Conservation (phyloP, 2,113 vertebrate genomes). For the Trinectes maculatus region DNA sequence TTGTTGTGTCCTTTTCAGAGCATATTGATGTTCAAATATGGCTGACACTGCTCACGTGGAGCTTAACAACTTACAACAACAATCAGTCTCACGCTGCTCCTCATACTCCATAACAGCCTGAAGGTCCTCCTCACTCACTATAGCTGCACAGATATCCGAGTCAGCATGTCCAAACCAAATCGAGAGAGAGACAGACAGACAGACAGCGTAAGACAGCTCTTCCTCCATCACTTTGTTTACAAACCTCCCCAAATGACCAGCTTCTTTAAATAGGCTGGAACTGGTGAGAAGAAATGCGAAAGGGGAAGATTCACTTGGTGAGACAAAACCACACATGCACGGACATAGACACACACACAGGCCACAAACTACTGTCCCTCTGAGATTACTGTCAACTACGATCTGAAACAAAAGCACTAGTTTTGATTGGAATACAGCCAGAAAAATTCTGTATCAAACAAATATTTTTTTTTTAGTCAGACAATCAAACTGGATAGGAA, state of each 20-base stretch:
- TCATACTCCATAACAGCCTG: constrained; percentile 11
- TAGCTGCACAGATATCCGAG: constrained; percentile 28
- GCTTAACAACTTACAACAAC: constrained; percentile 1
- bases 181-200: constrained; percentile 27
- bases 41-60: not conserved
- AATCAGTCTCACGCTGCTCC: constrained; percentile 23
- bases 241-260: constrained; percentile 66
- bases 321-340: not conserved
- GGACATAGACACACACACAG: constrained; percentile 5
- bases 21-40: constrained; percentile 4
- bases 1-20: not conserved
- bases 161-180: constrained; percentile 21
- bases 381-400: constrained; percentile 4
- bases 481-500: no score
- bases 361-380: not conserved
- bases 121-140: constrained; percentile 13
- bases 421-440: constrained; percentile 15
- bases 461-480: no score
- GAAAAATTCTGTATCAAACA: not conserved
- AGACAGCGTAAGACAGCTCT: constrained; percentile 18
- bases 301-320: constrained; percentile 25
- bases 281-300: constrained; percentile 43
- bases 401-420: constrained; percentile 11
- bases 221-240: constrained; percentile 53
- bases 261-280: constrained; percentile 66